These are phyloP conservation scores for Aromia moschata DNA, from an alignment of 2,888 invertebrate genomes.

Conservation along the genomic window DNA sequence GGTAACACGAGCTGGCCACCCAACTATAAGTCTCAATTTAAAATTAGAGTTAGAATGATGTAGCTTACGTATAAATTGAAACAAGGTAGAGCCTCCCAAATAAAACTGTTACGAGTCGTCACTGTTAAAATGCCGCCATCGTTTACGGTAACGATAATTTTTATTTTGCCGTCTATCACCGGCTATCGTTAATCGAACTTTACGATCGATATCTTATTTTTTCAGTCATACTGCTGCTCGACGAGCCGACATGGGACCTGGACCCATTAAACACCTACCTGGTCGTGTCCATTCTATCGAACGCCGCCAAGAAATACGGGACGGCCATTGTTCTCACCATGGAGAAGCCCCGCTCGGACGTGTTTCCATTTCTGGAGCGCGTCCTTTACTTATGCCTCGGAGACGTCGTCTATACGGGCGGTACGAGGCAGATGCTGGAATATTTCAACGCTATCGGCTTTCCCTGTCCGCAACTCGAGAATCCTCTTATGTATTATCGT, in stretches of 20 bases:
- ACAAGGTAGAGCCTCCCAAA: no score
- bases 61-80: no score
- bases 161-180: no score
- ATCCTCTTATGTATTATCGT: slow-evolving; percentile 98
- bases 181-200: no score
- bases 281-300: slow-evolving; percentile 92
- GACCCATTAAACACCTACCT: slow-evolving; percentile 96
- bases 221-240: slow-evolving; percentile 84
- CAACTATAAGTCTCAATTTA: no score
- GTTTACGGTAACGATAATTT: no score
- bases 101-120: no score
- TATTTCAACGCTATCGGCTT: slow-evolving; percentile 96
- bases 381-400: slow-evolving; percentile 91
- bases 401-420: slow-evolving; percentile 91
- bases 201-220: no score
- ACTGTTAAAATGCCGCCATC: no score
- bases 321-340: slow-evolving; percentile 90
- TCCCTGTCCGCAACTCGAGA: slow-evolving; percentile 95
- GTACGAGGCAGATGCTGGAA: slow-evolving; percentile 90
- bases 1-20: no score
- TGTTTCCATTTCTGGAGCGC: slow-evolving; percentile 93
- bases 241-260: slow-evolving; percentile 94
- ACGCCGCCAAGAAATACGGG: slow-evolving; percentile 88
- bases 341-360: slow-evolving; percentile 94
- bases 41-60: no score